Conservation (phyloP, 2,113 vertebrate species). For the Trematocara variabile region DNA sequence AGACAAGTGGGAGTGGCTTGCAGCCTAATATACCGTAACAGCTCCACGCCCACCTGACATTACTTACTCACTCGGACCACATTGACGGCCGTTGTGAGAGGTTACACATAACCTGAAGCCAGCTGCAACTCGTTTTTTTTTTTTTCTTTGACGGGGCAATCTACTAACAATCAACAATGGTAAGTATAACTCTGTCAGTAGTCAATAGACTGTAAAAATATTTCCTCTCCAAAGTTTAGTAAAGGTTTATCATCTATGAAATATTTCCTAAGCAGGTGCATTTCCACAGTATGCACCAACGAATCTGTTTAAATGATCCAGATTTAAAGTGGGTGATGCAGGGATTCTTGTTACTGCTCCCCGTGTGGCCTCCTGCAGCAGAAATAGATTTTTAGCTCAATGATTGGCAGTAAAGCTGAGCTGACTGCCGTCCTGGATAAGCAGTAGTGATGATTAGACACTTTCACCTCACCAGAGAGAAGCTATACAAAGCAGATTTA, state of each 20-base stretch:
- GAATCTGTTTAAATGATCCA: neutral
- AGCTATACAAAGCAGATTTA: neutral
- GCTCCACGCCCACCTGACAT: constrained; percentile 15
- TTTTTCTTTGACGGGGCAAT: neutral
- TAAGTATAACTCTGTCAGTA: neutral
- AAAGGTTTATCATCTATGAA: neutral
- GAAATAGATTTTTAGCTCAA: constrained; percentile 35
- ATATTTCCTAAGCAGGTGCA: neutral
- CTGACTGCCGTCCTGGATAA: constrained; percentile 7
- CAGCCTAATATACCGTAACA: neutral
- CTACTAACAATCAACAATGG: constrained; percentile 34
- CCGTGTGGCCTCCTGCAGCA: neutral
- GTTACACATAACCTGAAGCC: neutral
- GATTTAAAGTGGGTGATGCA: neutral
- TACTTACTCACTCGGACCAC: constrained; percentile 53
- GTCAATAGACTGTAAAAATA: neutral
- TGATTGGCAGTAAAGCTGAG: constrained; percentile 23
- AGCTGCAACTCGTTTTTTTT: neutral
- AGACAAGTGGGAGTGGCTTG: constrained; percentile 39
- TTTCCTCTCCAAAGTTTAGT: neutral
- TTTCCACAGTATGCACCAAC: neutral
- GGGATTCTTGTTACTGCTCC: neutral
- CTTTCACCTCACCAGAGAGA: neutral
- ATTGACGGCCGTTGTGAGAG: constrained; percentile 51
- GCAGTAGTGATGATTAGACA: constrained; percentile 10